Base-by-base conservation (phyloP, 2,113 vertebrate species). In the Pachycephala philippinensis region DNA sequence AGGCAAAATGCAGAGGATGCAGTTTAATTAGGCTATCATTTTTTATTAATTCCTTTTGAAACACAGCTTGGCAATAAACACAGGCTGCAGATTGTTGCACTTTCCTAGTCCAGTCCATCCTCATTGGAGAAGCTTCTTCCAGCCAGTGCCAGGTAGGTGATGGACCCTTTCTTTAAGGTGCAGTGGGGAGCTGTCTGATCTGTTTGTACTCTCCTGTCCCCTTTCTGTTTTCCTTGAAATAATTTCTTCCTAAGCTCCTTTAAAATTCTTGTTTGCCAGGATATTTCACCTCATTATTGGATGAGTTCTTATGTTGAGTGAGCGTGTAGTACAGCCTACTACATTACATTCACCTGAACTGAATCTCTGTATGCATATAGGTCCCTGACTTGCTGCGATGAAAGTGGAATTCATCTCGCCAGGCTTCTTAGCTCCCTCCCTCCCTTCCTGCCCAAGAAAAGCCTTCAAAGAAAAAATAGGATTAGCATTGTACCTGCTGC, bases 361-460 rank as follows among this genome's bases (percentile, higher is more conserved):
- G 10, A 71, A 71, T 92, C 65, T 90, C 64, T 77, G 5, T 90
- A 45, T 66, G 45, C 54, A n/a, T 78, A 40, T 52, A 78, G 74
- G 82, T 75, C 65, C 13, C 47, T 60, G 60, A 70, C 65, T 87
- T 95, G 70, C 69, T 91, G 84, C 64, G 77, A 89, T 91, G 71
- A 94, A 96, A 94, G 74, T 47, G 37, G 47, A 89, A 91, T 89
- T 95, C 33, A 44, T 94, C 87, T 87, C 6, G 3, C 65, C 52
- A 78, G 72, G 77, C 49, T 94, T 84, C 56, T 24, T 82, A 54
- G 30, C 57, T 94, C 33, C 30, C 24, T 87, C 45, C 61, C 13
- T 83, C 64, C 37, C 15, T 78, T 68, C 26, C 49, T 4, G 3
- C 33, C 21, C 30, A 84, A 75, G 56, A 84, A 95, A 61, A 84